A percentile compares a stretch with the other conserved stretches of the same genome.
phyloP scores from a whole-genome alignment of 2,113 vertebrate species.

The Passerina amoena region DNA sequence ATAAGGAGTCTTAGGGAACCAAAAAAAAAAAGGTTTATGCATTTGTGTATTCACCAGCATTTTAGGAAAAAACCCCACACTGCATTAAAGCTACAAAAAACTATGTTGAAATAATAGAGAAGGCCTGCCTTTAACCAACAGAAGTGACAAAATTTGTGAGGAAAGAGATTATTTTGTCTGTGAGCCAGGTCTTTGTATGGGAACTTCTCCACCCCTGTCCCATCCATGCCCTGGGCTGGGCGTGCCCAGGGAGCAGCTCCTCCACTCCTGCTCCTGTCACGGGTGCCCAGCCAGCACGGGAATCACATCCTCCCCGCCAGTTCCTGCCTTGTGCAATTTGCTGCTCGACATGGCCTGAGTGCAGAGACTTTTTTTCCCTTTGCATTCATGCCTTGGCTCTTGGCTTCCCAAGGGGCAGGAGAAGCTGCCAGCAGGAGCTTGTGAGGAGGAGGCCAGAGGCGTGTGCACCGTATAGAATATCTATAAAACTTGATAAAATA shows the following conservation, averaged over 20 bases:
- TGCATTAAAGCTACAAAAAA: constrained; percentile 20
- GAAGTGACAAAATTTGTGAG: neutral
- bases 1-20: constrained; percentile 78
- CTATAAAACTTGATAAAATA: neutral
- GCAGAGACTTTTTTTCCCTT: neutral
- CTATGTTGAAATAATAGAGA: neutral
- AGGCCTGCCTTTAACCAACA: neutral
- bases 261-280: accelerated
- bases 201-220: neutral
- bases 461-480: accelerated
- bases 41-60: constrained; percentile 70
- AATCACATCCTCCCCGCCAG: neutral
- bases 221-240: neutral
- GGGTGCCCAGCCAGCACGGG: accelerated
- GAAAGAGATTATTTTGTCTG: neutral
- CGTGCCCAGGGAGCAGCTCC: neutral
- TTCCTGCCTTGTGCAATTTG: neutral
- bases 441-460: neutral
- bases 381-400: neutral
- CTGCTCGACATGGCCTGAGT: neutral
- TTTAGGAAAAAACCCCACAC: neutral
- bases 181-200: neutral
- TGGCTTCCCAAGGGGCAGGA: neutral
- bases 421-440: neutral
- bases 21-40: constrained; percentile 61